Base-by-base conservation (phyloP, 2,888 invertebrate genomes). In the Cybosia mesomella region DNA sequence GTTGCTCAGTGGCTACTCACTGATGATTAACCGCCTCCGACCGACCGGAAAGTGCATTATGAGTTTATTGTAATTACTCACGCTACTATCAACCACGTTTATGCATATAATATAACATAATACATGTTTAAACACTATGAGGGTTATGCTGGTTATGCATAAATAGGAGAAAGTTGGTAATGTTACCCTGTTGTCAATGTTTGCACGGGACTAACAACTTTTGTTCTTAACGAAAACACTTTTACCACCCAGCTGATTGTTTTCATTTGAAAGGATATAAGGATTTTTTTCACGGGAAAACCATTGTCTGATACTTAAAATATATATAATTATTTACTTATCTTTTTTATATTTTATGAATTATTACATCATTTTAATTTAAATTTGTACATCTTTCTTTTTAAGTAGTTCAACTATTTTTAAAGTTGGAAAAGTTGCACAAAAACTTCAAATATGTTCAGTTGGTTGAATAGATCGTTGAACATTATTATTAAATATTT, bases 1-100 rank as follows among this genome's bases (percentile, higher is more conserved):
- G 80, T 76, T 83, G 88, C 83, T 85, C 85, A 83, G 75, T 83
- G 83, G 80, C 81, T 85, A 84, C 85, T 60, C 60, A 63, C 66
- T 64, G 57, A 70, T 59, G 87, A 89, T 90, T 87, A 89, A 83
- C 83, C 74, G 80, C 68, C 75, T 76, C 83, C 87, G 85, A 81
- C 88, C 88, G 83, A 86, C 87, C 88, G 88, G 89, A 90, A 92
- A 90, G 78, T 66, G 69, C 66, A 75, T 87, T 90, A 92, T 89
- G 86, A 89, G 89, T 85, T 87, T 87, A 88, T 89, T 89, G 83
- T 86, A 87, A 86, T 85, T 83, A 86, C 83, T 81, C 81, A 80
- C 83, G 80, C 73, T 65, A 57, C 66, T 49, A 57, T 55, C 9
- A 36, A 57, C 18, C 65, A 53, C 55, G 67, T 61, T 59, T 66